Evolutionary conservation across 2,888 invertebrate genomes (phyloP).

Genomic region (Drosophila monieri): DNA sequence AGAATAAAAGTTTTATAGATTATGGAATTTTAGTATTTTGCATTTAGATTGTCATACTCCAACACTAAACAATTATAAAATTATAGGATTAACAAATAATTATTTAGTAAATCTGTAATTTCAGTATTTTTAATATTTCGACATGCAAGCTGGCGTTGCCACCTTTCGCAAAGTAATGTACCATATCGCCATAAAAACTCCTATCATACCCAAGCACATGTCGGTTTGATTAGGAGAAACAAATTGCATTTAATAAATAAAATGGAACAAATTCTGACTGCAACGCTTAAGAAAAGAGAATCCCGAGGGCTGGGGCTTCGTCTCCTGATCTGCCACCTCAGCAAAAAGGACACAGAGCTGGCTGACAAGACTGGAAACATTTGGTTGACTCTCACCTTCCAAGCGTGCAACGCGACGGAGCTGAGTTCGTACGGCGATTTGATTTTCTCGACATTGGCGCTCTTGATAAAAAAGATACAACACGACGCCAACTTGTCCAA

Average conservation of each 20-base stretch:
- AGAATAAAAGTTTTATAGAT: background rate
- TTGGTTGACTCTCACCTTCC: background rate
- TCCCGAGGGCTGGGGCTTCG: background rate
- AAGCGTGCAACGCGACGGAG: background rate
- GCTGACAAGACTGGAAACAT: background rate
- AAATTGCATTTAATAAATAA: background rate
- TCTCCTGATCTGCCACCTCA: constrained; percentile 1
- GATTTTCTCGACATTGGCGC: constrained; percentile 6
- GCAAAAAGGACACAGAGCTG: background rate
- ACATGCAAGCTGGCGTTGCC: constrained; percentile 6
- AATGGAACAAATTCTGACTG: background rate
- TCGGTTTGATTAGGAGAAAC: background rate
- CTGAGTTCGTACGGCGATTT: background rate
- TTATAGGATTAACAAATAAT: background rate
- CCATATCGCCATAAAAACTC: constrained; percentile 2
- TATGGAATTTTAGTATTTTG: background rate
- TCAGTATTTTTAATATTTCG: background rate
- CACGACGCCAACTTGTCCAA: constrained; percentile 36
- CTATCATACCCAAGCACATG: background rate
- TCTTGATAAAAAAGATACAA: constrained; percentile 48
- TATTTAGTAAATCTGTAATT: background rate
- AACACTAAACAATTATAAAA: background rate
- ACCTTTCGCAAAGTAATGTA: background rate
- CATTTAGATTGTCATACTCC: background rate
- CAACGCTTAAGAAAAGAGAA: background rate